phyloP scores from a whole-genome alignment of 2,797 vertebrate species.

The Hyperoplus lanceolatus region DNA sequence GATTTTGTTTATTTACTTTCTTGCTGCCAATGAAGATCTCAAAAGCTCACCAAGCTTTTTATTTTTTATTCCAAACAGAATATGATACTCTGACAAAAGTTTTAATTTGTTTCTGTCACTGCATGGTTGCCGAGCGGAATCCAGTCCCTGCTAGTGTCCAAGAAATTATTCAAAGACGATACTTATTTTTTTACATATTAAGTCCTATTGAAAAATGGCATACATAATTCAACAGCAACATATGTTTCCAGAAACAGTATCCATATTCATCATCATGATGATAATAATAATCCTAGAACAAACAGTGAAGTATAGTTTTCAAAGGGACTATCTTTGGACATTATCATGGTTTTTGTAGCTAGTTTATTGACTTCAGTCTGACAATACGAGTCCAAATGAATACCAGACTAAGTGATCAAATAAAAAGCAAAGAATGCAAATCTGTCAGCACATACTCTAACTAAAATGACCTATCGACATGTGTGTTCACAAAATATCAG shows the following conservation, averaged over 20 bases:
- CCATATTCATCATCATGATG: background rate
- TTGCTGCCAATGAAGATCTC: too few species aligned
- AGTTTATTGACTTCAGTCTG: background rate
- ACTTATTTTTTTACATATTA: background rate
- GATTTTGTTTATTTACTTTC: background rate
- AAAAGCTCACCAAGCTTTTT: background rate
- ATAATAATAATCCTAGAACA: background rate
- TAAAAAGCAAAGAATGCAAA: background rate
- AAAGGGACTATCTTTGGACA: background rate
- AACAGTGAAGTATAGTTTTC: background rate
- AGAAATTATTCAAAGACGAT: background rate
- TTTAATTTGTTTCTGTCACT: background rate
- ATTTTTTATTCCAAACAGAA: slow-evolving; percentile 5
- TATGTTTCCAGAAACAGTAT: background rate
- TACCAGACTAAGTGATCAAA: background rate
- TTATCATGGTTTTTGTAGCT: too few species aligned
- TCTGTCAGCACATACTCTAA: too few species aligned
- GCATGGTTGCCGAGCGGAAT: background rate
- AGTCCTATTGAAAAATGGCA: background rate
- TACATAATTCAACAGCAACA: background rate
- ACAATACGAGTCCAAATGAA: background rate
- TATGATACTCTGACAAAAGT: background rate
- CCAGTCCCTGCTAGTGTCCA: background rate
- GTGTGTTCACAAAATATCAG: background rate
- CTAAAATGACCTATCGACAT: background rate